Percentiles rank a stretch among this genome's conserved stretches.
These are phyloP conservation scores for Trichonephila clavata DNA, from an alignment of 1,140 invertebrate genomes.

Conservation along the genomic window DNA sequence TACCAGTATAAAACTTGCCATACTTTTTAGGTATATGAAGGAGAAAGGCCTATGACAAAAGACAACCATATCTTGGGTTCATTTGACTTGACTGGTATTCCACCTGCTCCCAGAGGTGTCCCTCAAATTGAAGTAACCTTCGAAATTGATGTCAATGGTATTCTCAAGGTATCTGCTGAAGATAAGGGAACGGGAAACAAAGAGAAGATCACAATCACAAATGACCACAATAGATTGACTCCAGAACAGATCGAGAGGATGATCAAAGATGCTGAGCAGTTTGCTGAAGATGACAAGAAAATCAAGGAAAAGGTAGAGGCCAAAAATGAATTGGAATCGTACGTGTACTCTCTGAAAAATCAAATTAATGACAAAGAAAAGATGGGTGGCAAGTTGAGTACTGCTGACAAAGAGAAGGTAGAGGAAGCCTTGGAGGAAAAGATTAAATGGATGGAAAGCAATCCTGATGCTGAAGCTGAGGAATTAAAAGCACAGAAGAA, in stretches of 20 bases:
- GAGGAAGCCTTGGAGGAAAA: constrained; percentile 96
- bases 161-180: constrained; percentile 96
- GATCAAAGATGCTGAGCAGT: constrained; percentile 99
- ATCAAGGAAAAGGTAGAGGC: constrained; percentile 98
- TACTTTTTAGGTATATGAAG: constrained; percentile 89
- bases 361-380: constrained; percentile 99
- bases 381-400: constrained; percentile 94
- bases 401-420: constrained; percentile 97
- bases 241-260: constrained; percentile 99
- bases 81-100: constrained; percentile 99
- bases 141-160: constrained; percentile 99
- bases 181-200: constrained; percentile 99
- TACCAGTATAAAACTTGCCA: not conserved
- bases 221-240: constrained; percentile 97
- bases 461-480: constrained; percentile 95
- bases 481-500: constrained; percentile 90
- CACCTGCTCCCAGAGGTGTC: constrained; percentile 92
- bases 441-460: constrained; percentile 99
- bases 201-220: constrained; percentile 99
- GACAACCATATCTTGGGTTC: constrained; percentile 99
- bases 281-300: constrained; percentile 99
- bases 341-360: constrained; percentile 98
- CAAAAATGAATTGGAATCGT: constrained; percentile 93
- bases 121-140: constrained; percentile 85
- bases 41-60: constrained; percentile 99